Percentiles rank a stretch among this genome's conserved stretches.
Evolutionary conservation across 1,140 invertebrate species (phyloP).

Genomic region (Cherax quadricarinatus): DNA sequence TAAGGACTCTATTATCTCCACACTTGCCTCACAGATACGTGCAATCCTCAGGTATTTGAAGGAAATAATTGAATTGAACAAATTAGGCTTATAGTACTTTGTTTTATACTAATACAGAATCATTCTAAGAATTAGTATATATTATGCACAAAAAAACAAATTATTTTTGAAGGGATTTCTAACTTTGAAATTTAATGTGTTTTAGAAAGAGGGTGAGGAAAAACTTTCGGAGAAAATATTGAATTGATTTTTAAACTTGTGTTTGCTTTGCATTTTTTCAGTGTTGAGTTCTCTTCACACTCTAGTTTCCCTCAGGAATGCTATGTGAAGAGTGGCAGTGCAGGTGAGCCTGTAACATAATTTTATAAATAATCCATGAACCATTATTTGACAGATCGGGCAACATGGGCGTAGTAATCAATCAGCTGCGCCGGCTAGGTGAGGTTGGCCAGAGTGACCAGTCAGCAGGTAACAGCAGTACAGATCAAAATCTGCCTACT

Average conservation of each 20-base stretch:
- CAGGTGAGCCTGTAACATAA: no score
- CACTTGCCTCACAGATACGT: slow-evolving; percentile 63
- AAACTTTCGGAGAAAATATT: no score
- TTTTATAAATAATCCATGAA: not conserved
- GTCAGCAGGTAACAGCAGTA: not conserved
- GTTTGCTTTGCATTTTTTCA: no score
- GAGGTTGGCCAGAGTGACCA: slow-evolving; percentile 19
- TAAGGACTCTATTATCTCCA: slow-evolving; percentile 70
- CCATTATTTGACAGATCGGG: slow-evolving; percentile 40
- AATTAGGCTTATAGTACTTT: not conserved
- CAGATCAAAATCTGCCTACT: not conserved
- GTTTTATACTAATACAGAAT: not conserved
- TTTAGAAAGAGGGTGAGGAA: no score
- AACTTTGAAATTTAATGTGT: no score
- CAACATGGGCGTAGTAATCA: slow-evolving; percentile 62
- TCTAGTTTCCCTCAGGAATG: no score
- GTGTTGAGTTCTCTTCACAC: no score
- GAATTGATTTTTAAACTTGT: no score
- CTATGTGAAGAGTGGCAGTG: no score
- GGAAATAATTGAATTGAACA: not conserved
- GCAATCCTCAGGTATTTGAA: slow-evolving; percentile 61
- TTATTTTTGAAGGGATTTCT: no score
- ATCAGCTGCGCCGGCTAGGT: slow-evolving; percentile 52
- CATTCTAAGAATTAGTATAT: not conserved
- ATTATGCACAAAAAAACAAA: no score